Evolutionary conservation across 2,113 vertebrate species (phyloP), one percentile per base, ranked within the genome.

Genomic region (Paracanthobrama guichenoti): DNA sequence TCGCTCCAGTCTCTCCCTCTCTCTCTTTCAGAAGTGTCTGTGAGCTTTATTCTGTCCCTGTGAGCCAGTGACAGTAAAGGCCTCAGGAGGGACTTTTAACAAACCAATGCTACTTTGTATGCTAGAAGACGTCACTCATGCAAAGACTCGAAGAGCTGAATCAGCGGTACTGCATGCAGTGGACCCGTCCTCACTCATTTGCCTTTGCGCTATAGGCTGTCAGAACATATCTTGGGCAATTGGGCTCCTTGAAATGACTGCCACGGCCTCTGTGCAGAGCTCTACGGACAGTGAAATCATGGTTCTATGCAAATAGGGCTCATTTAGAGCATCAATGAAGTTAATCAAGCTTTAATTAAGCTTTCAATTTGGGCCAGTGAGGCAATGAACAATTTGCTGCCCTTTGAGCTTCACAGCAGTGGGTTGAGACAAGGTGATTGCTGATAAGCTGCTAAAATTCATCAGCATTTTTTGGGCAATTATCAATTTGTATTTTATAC

Each of bases 11-110:
- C 31, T 72, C 53, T 48, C 64, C 4, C 22, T 76, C 55, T 39
- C 74, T 67, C 60, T 72, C 31, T 84, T 28, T 66, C 24, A 60
- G 35, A 62, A 24, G 79, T 82, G 64, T 86, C 72, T 62, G 77
- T 26, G 67, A 39, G 67, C 74, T 79, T 86, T 71, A 73, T 86
- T 82, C 69, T 57, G 8, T 76, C 24, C 24, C 71, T 64, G 69
- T 26, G 69, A 83, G 76, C 60, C 67, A 28, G 26, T 39, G 77
- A 86, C 84, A 55, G n/a, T 66, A 39, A 71, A 64, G 39, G 26
- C 62, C 84, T 86, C 77, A 20, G 50, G 84, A 81, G 84, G 53
- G 11, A 74, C 80, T 31, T 80, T 85, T 78, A 80, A 84, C 78
- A 83, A 86, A 86, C 81, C 57, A 28, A 8, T 50, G 74, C 39